Evolutionary conservation across 2,797 vertebrate species (phyloP).

Genomic region (Ceryle rudis): DNA sequence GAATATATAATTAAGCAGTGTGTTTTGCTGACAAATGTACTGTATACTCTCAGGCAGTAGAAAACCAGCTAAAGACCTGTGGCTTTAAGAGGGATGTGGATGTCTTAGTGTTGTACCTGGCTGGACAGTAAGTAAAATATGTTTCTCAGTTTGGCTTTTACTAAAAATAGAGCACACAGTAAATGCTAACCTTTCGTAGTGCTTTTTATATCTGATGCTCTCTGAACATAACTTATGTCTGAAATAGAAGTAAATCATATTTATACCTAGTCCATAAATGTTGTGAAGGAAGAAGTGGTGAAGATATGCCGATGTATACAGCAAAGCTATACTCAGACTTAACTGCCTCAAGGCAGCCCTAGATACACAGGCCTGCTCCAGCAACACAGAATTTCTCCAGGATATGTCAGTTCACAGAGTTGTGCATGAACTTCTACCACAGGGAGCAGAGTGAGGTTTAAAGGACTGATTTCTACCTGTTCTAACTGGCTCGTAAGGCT

Average conservation of each 20-base stretch:
- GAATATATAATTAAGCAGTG: not conserved
- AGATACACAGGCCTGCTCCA: not conserved
- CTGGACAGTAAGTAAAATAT: slow-evolving; percentile 79
- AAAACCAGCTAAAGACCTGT: slow-evolving; percentile 73
- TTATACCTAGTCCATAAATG: not conserved
- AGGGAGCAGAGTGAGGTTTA: not conserved
- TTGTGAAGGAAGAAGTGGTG: not conserved
- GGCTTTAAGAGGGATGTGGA: slow-evolving; percentile 78
- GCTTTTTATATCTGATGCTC: not conserved
- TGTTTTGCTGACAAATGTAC: not conserved
- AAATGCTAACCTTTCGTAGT: not conserved
- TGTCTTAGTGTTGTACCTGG: slow-evolving; percentile 80
- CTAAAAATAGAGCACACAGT: not conserved
- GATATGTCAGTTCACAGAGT: not conserved
- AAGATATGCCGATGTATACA: not conserved
- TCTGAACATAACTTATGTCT: not conserved
- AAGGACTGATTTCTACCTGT: slow-evolving; percentile 16
- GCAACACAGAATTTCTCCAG: not conserved
- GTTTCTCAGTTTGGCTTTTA: not conserved
- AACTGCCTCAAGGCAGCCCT: not conserved
- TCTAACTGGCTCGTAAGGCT: not conserved
- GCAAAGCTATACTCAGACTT: not conserved
- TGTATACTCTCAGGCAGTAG: slow-evolving; percentile 77
- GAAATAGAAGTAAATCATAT: not conserved
- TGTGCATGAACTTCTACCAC: not conserved